Evolutionary conservation across 2,797 vertebrate species (phyloP).

Genomic region (Enteromius paludinosus): DNA sequence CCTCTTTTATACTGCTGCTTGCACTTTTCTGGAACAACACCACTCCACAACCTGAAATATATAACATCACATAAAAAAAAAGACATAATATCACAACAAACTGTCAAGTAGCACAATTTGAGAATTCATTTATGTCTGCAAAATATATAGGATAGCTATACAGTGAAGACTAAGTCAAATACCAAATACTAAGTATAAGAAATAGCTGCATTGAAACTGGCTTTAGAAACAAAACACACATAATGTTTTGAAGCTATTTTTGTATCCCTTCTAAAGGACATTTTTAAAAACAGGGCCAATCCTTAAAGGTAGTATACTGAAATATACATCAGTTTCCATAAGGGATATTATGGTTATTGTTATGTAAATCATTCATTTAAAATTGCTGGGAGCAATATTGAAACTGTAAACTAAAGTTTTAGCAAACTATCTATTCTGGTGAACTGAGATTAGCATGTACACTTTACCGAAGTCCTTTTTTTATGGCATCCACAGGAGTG

Average conservation of each 20-base stretch:
- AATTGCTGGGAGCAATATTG: not conserved
- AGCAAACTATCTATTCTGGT: not conserved
- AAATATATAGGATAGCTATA: not conserved
- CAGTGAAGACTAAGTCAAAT: not conserved
- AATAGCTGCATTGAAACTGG: not conserved
- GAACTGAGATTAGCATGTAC: not conserved
- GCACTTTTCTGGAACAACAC: constrained; percentile 82
- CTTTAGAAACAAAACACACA: not conserved
- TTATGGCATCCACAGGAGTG: constrained; percentile 82
- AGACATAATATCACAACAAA: not conserved
- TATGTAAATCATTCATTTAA: not conserved
- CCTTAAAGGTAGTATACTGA: not conserved
- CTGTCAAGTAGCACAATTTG: not conserved
- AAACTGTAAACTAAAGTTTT: not conserved
- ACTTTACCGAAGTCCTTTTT: constrained; percentile 81
- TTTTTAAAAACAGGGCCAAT: not conserved
- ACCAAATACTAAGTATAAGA: not conserved
- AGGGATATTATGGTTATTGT: not conserved
- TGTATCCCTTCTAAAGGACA: not conserved
- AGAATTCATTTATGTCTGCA: not conserved
- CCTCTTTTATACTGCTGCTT: constrained; percentile 80
- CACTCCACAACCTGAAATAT: constrained; percentile 81
- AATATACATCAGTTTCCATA: not conserved
- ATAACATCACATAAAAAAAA: no score
- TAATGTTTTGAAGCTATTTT: not conserved